These are phyloP conservation scores for Stratiomys singularior DNA, from an alignment of 2,888 invertebrate species.

Conservation along the genomic window DNA sequence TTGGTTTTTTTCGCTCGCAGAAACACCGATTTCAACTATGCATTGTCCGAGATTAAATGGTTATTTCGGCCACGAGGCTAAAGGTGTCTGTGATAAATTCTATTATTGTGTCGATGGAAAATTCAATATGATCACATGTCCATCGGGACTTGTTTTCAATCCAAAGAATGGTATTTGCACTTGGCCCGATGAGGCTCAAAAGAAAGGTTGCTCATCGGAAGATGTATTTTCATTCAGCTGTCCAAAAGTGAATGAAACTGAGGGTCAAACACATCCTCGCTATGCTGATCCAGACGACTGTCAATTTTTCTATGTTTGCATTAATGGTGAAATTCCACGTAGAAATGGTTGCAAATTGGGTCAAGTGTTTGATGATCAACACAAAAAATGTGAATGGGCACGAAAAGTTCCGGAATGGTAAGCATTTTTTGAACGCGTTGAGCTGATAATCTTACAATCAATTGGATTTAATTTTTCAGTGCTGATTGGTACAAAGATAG, in stretches of 20 bases:
- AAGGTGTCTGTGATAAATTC: constrained; percentile 83
- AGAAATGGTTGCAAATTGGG: constrained; percentile 89
- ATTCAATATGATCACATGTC: constrained; percentile 90
- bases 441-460: constrained; percentile 9
- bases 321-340: constrained; percentile 85
- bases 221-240: constrained; percentile 88
- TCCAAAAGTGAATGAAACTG: constrained; percentile 78
- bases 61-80: constrained; percentile 85
- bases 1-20: no score
- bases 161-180: constrained; percentile 90
- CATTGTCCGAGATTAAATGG: constrained; percentile 87
- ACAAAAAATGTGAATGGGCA: constrained; percentile 85
- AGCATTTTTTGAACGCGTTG: constrained; percentile 53
- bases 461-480: constrained; percentile 67
- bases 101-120: constrained; percentile 90
- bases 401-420: constrained; percentile 91
- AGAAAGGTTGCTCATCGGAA: constrained; percentile 84
- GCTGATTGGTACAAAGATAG: constrained; percentile 91
- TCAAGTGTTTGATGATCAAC: constrained; percentile 86
- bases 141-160: constrained; percentile 86
- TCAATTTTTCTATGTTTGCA: constrained; percentile 92
- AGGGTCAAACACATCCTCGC: constrained; percentile 82
- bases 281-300: constrained; percentile 90
- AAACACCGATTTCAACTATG: constrained; percentile 75
- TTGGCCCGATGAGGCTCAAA: constrained; percentile 92